Evolutionary conservation across 2,888 invertebrate species (phyloP).

Genomic region (Melipona beecheii): DNA sequence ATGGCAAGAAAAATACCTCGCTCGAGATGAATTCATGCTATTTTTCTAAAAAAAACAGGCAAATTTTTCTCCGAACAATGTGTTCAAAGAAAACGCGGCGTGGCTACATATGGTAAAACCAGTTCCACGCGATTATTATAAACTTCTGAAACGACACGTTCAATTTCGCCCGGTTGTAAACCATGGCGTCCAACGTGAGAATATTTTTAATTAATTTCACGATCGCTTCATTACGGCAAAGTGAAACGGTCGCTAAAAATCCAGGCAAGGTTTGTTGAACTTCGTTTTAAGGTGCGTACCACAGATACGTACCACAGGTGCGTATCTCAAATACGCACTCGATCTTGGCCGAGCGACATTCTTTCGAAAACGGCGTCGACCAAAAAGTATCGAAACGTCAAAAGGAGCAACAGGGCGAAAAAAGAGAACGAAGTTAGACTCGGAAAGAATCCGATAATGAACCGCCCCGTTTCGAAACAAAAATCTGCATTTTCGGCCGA

Average conservation of each 20-base stretch:
- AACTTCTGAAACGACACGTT: constrained; percentile 26
- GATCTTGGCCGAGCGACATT: constrained; percentile 55
- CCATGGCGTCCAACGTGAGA: background rate
- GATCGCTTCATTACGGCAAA: constrained; percentile 56
- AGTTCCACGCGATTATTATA: constrained; percentile 29
- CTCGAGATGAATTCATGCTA: background rate
- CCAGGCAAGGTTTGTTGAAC: constrained; percentile 60
- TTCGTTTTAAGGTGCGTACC: too few relatives aligned
- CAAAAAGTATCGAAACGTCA: constrained; percentile 40
- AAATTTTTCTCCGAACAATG: background rate
- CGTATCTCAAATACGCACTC: constrained; percentile 19
- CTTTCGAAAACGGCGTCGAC: constrained; percentile 56
- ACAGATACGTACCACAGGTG: too few relatives aligned
- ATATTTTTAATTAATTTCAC: constrained; percentile 44
- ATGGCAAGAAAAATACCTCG: background rate
- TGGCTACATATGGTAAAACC: background rate
- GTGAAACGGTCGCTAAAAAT: constrained; percentile 18
- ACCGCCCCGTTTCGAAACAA: constrained; percentile 19
- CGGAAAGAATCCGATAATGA: constrained; percentile 29
- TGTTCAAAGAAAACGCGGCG: background rate
- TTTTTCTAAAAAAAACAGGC: background rate
- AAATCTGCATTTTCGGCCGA: constrained; percentile 9
- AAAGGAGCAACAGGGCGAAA: constrained; percentile 8
- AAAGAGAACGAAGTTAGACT: background rate
- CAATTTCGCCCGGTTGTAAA: background rate